phyloP scores from a whole-genome alignment of 1,140 invertebrate genomes.

The Bradysia coprophila region DNA sequence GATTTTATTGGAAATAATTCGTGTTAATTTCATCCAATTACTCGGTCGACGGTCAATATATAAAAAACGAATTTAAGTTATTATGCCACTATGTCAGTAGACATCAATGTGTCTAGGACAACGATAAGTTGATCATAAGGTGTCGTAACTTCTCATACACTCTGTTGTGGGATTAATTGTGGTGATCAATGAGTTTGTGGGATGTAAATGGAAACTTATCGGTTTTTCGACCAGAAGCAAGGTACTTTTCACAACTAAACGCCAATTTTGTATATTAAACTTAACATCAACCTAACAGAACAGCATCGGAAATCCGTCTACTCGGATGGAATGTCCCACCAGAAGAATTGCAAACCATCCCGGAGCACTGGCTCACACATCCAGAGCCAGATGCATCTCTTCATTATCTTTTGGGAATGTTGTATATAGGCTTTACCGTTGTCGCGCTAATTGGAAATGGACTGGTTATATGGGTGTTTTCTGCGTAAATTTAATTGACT shows the following conservation, averaged over 20 bases:
- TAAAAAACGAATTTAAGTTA: no score
- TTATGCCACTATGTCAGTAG: no score
- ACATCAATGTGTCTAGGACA: no score
- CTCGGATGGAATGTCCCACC: constrained; percentile 59
- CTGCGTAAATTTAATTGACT: constrained; percentile 32
- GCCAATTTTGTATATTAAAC: not conserved
- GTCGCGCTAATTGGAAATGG: constrained; percentile 66
- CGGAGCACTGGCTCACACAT: constrained; percentile 65
- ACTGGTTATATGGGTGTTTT: constrained; percentile 77
- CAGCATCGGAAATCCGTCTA: constrained; percentile 25
- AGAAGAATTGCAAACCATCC: constrained; percentile 54
- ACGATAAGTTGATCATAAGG: no score
- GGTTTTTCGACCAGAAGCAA: not conserved
- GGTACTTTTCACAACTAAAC: not conserved
- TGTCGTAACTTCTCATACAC: no score
- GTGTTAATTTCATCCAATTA: no score
- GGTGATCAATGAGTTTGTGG: not conserved
- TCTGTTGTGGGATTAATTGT: no score
- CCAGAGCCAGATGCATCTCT: constrained; percentile 60
- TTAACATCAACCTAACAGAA: not conserved
- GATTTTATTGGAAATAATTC: no score
- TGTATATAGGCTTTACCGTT: constrained; percentile 64
- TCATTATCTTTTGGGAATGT: constrained; percentile 62
- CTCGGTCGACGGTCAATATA: no score
- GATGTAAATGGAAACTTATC: not conserved